Conservation (phyloP, 2,113 vertebrate genomes). For the Passer montanus region DNA sequence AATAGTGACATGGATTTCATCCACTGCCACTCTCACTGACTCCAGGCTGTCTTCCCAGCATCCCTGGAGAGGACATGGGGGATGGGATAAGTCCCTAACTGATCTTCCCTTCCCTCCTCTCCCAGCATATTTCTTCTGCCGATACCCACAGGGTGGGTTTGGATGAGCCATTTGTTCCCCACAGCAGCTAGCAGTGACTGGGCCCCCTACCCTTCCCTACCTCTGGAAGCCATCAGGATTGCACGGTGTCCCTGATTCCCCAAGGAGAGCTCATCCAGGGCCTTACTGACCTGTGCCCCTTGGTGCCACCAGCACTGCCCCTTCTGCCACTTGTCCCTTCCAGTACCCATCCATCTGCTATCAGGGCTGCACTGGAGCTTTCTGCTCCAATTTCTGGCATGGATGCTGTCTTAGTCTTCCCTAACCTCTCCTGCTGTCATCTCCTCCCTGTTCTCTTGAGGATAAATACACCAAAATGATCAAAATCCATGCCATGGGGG, state of each 20-base stretch:
- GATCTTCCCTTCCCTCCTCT: background rate
- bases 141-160: background rate
- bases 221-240: background rate
- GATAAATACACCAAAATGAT: background rate
- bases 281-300: background rate
- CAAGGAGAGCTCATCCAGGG: background rate
- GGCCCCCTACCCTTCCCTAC: background rate
- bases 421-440: background rate
- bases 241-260: background rate
- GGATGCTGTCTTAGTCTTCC: background rate
- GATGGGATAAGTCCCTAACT: background rate
- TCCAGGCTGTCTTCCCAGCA: background rate
- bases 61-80: background rate
- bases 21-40: background rate
- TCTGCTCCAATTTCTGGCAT: background rate
- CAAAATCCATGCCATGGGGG: rapidly evolving
- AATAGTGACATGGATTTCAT: background rate
- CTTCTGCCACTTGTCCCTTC: background rate
- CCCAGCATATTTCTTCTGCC: background rate
- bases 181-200: background rate
- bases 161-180: background rate
- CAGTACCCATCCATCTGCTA: background rate
- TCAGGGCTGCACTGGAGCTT: rapidly evolving
- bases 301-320: background rate
- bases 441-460: background rate